A percentile compares a stretch with the other conserved stretches of the same genome.
Evolutionary conservation across 2,113 vertebrate species (phyloP).

Genomic region (Percopsis transmontana): DNA sequence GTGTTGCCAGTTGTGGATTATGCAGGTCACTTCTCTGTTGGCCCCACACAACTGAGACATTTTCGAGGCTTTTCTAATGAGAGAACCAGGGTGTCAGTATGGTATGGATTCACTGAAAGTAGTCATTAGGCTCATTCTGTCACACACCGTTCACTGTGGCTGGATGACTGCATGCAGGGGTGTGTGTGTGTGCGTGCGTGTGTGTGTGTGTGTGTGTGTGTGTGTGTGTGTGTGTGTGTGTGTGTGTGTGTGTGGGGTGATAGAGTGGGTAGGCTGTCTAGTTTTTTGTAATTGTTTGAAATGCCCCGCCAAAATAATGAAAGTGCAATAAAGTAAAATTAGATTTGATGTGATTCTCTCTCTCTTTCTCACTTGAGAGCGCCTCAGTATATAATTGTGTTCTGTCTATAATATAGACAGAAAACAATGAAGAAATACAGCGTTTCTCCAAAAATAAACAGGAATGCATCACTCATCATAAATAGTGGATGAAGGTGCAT

Average conservation of each 20-base stretch:
- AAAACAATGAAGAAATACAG: constrained; percentile 22
- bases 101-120: neutral
- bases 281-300: constrained; percentile 19
- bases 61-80: neutral
- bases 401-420: constrained; percentile 27
- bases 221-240: constrained; percentile 19
- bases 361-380: constrained; percentile 26
- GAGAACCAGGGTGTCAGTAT: neutral
- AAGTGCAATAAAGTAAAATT: constrained; percentile 26
- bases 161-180: neutral
- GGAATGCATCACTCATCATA: constrained; percentile 11
- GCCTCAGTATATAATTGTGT: constrained; percentile 28
- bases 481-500: constrained; percentile 16
- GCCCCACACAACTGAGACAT: neutral
- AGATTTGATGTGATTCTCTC: constrained; percentile 22
- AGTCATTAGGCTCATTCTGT: neutral
- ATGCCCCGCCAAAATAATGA: constrained; percentile 21
- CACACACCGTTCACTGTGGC: constrained; percentile 14
- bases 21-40: neutral
- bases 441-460: constrained; percentile 17
- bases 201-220: constrained; percentile 5
- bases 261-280: neutral
- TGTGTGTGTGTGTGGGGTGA: neutral
- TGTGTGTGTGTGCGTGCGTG: constrained; percentile 15
- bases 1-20: constrained; percentile 12